Conservation (phyloP, 2,113 vertebrate genomes). For the Turnix velox region DNA sequence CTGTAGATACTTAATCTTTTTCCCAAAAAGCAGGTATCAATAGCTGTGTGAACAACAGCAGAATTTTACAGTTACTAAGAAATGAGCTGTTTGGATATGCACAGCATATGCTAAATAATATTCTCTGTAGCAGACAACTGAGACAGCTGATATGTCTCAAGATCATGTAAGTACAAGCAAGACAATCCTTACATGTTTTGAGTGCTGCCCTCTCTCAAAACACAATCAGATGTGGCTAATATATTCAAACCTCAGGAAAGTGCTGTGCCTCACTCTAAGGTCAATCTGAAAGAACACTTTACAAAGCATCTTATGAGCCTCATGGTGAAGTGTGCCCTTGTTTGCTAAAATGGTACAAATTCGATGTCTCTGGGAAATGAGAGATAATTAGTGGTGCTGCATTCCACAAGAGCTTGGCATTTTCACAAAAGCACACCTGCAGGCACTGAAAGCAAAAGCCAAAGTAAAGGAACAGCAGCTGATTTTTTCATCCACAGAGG, state of each 20-base stretch:
- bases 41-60: neutral
- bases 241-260: neutral
- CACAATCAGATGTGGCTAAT: neutral
- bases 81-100: neutral
- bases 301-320: neutral
- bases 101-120: neutral
- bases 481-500: neutral
- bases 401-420: neutral
- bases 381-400: neutral
- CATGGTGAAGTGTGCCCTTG: neutral
- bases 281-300: neutral
- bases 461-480: neutral
- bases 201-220: neutral
- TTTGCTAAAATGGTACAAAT: neutral
- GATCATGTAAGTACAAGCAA: neutral
- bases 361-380: neutral
- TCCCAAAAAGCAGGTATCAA: neutral
- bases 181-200: neutral
- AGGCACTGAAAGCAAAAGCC: neutral
- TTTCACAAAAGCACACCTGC: neutral
- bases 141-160: neutral
- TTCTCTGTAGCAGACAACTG: accelerated
- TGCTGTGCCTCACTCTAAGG: neutral
- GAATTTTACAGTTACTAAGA: neutral
- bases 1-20: neutral